phyloP scores from a whole-genome alignment of 2,797 vertebrate genomes.

The Sardinella longiceps region DNA sequence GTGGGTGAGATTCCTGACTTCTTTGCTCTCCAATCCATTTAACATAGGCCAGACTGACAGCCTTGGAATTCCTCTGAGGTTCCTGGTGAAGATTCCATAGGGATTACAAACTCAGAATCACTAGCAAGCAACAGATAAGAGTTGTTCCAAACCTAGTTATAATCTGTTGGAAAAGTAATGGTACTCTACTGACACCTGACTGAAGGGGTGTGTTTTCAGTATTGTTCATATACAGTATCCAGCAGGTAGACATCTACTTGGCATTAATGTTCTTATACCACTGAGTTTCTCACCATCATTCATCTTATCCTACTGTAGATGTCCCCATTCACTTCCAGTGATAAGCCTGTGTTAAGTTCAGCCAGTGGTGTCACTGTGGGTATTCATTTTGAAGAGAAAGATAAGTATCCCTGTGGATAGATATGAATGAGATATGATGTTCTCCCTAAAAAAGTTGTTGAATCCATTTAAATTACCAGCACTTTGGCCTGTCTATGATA shows the following conservation, averaged over 20 bases:
- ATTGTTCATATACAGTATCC: background rate
- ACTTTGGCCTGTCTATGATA: too few relatives aligned
- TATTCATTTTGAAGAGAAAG: too few relatives aligned
- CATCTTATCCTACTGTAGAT: too few relatives aligned
- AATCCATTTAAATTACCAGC: too few relatives aligned
- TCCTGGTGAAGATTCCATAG: background rate
- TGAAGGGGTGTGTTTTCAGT: background rate
- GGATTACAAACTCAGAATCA: background rate
- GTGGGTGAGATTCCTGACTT: background rate
- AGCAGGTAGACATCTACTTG: background rate
- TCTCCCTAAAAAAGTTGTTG: too few relatives aligned
- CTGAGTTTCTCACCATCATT: background rate
- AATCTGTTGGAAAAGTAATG: background rate
- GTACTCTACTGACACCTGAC: background rate
- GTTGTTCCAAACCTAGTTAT: background rate
- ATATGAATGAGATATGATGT: too few relatives aligned
- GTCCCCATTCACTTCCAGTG: too few relatives aligned
- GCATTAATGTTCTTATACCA: background rate
- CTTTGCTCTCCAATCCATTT: background rate
- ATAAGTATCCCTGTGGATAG: too few relatives aligned
- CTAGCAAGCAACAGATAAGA: background rate
- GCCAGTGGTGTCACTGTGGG: too few relatives aligned
- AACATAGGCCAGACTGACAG: background rate
- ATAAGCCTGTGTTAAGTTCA: too few relatives aligned
- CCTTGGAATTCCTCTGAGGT: slow-evolving; percentile 16